A percentile compares a stretch with the other conserved stretches of the same genome.
These are phyloP conservation scores for Promerops cafer DNA, from an alignment of 2,113 vertebrate species.

Conservation along the genomic window DNA sequence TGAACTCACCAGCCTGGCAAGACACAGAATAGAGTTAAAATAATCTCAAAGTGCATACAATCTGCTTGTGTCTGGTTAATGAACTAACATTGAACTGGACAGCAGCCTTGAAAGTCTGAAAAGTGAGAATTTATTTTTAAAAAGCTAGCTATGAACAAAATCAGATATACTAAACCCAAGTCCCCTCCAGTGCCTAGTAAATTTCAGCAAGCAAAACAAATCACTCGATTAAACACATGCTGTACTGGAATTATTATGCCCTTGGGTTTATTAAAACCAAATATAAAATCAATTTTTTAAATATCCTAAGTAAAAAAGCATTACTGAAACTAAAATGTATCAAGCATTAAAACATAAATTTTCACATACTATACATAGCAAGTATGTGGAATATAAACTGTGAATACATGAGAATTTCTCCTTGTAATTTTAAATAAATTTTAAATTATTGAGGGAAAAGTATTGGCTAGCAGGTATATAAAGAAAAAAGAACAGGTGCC, in stretches of 20 bases:
- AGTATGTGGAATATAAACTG: not conserved
- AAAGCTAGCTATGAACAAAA: not conserved
- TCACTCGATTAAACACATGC: not conserved
- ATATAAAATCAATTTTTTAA: not conserved
- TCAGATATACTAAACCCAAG: not conserved
- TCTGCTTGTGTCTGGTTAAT: not conserved
- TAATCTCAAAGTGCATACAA: not conserved
- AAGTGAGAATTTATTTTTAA: not conserved
- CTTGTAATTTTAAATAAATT: not conserved
- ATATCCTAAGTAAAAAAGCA: not conserved
- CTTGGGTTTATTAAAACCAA: not conserved
- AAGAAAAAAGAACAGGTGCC: not conserved
- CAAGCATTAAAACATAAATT: not conserved
- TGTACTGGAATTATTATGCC: not conserved
- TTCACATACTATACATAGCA: not conserved
- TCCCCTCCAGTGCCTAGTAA: not conserved
- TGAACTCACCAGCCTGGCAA: not conserved
- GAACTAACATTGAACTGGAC: not conserved
- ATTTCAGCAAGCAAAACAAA: not conserved
- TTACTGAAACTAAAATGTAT: not conserved
- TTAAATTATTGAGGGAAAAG: not conserved
- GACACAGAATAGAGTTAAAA: not conserved
- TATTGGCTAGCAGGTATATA: not conserved
- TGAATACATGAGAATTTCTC: not conserved
- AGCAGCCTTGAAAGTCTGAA: not conserved